These are phyloP conservation scores for Mongoloraphidia duomilia DNA, from an alignment of 2,888 invertebrate genomes.

Conservation along the genomic window DNA sequence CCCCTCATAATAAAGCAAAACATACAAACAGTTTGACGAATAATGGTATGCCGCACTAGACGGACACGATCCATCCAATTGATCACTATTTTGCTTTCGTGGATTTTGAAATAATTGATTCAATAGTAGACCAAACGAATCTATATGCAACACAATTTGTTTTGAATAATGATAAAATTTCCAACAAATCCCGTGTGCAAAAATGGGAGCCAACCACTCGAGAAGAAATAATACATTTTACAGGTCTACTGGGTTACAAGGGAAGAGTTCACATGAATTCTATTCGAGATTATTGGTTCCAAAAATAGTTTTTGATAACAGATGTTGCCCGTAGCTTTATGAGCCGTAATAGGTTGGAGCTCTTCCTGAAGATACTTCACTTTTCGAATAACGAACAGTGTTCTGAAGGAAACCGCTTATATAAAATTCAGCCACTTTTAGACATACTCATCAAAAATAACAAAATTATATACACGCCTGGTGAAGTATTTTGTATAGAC, in stretches of 20 bases:
- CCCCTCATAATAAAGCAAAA: too few relatives aligned
- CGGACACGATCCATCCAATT: too few relatives aligned
- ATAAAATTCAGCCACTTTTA: too few relatives aligned
- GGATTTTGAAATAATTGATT: too few relatives aligned
- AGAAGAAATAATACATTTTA: slow-evolving; percentile 10
- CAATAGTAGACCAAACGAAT: too few relatives aligned
- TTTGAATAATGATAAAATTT: slow-evolving; percentile 2
- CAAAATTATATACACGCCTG: slow-evolving; percentile 9
- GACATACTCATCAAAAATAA: too few relatives aligned
- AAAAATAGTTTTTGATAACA: slow-evolving; percentile 3
- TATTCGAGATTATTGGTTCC: slow-evolving; percentile 10
- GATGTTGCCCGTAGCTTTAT: slow-evolving; percentile 3
- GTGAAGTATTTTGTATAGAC: slow-evolving; percentile 18
- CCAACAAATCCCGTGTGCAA: slow-evolving; percentile 6
- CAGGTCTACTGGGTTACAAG: slow-evolving; percentile 11
- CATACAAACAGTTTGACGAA: too few relatives aligned
- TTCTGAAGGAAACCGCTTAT: neutral
- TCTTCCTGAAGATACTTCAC: neutral
- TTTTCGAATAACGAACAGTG: neutral
- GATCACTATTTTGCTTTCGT: too few relatives aligned
- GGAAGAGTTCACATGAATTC: neutral
- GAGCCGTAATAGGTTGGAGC: slow-evolving; percentile 1
- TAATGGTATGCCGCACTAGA: too few relatives aligned
- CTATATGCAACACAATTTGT: slow-evolving; percentile 9
- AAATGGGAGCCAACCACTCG: slow-evolving; percentile 7